A percentile compares a stretch with the other conserved stretches of the same genome.
These are phyloP conservation scores for Odontocolon sp. DNA, from an alignment of 2,888 invertebrate genomes.

Conservation along the genomic window DNA sequence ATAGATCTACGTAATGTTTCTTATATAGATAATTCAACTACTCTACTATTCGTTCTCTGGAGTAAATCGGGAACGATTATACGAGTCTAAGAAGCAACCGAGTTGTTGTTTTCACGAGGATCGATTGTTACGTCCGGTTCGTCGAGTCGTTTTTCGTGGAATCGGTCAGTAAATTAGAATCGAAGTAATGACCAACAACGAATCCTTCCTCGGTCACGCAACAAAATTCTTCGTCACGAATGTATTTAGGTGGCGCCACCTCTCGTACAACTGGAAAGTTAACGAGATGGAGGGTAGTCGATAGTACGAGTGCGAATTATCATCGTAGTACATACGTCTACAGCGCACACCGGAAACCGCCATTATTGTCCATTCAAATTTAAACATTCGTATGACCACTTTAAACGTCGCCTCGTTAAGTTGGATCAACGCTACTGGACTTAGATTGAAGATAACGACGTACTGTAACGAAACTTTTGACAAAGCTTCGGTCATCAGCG, in stretches of 20 bases:
- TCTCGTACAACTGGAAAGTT: constrained; percentile 1
- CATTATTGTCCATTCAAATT: constrained; percentile 57
- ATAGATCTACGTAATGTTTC: too few relatives aligned
- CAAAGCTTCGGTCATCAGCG: constrained; percentile 1
- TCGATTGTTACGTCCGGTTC: constrained; percentile 6
- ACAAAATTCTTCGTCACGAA: not conserved
- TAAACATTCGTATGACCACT: constrained; percentile 54
- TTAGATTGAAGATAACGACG: constrained; percentile 54
- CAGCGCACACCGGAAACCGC: constrained; percentile 52
- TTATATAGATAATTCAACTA: too few relatives aligned
- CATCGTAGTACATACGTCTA: constrained; percentile 8
- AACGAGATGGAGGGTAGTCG: constrained; percentile 36
- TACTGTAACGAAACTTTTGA: constrained; percentile 39
- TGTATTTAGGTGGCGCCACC: constrained; percentile 53
- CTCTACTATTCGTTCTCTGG: not conserved
- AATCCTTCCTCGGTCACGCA: constrained; percentile 15
- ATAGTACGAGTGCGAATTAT: not conserved
- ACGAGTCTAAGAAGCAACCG: constrained; percentile 1
- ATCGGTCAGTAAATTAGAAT: constrained; percentile 1
- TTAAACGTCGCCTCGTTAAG: constrained; percentile 43
- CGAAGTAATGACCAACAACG: not conserved
- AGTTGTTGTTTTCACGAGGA: not conserved
- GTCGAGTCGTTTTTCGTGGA: not conserved
- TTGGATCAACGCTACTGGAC: constrained; percentile 38
- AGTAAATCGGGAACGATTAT: not conserved